Evolutionary conservation across 2,113 vertebrate species (phyloP).

Genomic region (Psammodynastes pulverulentus): DNA sequence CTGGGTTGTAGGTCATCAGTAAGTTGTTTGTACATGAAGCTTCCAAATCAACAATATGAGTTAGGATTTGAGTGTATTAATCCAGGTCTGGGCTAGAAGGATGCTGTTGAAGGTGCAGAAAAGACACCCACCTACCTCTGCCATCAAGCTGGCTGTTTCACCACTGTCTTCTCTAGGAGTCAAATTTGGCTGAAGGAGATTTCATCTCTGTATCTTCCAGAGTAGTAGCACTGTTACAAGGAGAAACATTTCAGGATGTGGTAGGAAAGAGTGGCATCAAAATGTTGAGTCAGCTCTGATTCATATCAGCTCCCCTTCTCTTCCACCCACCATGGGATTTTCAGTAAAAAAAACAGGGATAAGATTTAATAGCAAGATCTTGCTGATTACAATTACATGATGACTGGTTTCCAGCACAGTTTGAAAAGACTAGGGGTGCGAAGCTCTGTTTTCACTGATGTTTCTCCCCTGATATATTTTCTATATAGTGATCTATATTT

Average conservation of each 20-base stretch:
- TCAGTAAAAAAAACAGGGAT: neutral
- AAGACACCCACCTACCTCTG: neutral
- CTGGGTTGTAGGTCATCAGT: neutral
- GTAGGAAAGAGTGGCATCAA: neutral
- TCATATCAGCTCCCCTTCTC: neutral
- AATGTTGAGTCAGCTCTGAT: conserved; percentile 18
- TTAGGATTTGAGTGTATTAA: conserved; percentile 6
- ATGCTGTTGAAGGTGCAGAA: neutral
- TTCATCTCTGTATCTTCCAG: neutral
- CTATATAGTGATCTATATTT: neutral
- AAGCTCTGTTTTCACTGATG: neutral
- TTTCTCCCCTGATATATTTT: neutral
- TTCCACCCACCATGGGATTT: neutral
- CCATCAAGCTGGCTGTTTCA: neutral
- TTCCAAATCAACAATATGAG: neutral
- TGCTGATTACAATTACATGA: neutral
- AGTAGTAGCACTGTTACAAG: neutral
- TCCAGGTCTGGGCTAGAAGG: conserved; percentile 2
- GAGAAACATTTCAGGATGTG: neutral
- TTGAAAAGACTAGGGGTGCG: neutral
- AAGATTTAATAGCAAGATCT: neutral
- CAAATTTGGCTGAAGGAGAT: neutral
- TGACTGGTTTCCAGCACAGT: neutral
- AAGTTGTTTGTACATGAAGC: neutral
- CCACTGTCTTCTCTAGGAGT: neutral